Evolutionary conservation across 2,113 vertebrate species (phyloP).

Genomic region (Hystrix brachyura): DNA sequence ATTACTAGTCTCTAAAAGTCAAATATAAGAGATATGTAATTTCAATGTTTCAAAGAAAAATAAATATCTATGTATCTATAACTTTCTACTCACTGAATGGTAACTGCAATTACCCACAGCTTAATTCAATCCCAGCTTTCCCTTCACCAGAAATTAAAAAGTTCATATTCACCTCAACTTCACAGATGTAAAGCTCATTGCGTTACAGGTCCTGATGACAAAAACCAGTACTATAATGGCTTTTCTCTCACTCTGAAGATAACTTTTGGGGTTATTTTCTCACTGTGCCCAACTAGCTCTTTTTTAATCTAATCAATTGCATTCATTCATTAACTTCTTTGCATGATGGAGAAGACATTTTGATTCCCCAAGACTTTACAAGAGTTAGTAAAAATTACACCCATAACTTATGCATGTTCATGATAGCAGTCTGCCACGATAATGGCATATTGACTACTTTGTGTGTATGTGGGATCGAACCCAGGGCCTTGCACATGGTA

Average conservation of each 20-base stretch:
- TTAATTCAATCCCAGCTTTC: not conserved
- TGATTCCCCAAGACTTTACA: not conserved
- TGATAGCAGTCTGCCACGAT: not conserved
- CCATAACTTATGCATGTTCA: not conserved
- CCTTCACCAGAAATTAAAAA: constrained; percentile 5
- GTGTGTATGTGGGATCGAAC: not conserved
- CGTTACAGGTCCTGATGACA: constrained; percentile 21
- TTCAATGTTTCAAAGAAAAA: constrained; percentile 44
- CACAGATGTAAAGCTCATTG: not conserved
- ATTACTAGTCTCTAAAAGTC: not conserved
- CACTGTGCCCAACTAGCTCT: not conserved
- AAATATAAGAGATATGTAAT: not conserved
- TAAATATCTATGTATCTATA: not conserved
- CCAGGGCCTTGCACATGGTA: not conserved
- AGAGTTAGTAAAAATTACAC: constrained; percentile 27
- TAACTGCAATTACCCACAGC: not conserved
- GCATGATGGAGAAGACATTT: constrained; percentile 31
- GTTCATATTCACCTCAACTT: constrained; percentile 7
- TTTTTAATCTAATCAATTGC: constrained; percentile 19
- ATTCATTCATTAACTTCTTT: constrained; percentile 27
- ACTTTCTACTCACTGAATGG: not conserved
- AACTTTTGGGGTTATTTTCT: constrained; percentile 15
- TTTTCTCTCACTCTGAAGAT: constrained; percentile 31
- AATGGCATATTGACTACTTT: not conserved
- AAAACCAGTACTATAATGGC: not conserved